Evolutionary conservation across 37 sponge, comb jelly and placozoan genomes (phyloP).

Genomic region (Ephydatia muelleri): DNA sequence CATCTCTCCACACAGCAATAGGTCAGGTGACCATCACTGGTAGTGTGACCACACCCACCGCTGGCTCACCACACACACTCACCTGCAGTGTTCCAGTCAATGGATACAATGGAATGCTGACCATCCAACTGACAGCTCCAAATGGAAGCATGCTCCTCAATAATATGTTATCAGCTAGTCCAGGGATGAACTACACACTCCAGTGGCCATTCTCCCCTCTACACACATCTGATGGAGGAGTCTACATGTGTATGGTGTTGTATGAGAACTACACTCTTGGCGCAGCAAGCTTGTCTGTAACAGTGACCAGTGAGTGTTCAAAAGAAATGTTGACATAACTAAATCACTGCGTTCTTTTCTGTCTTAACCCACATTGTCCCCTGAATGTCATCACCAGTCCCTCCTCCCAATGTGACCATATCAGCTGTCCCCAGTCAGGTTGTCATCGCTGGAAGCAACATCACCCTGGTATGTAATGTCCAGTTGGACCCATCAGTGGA

Average conservation of each 20-base stretch:
- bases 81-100: constrained; percentile 24
- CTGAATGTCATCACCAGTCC: too few species aligned
- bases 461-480: background rate
- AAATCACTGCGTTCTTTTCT: too few species aligned
- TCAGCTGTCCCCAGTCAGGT: background rate
- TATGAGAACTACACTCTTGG: background rate
- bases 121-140: constrained; percentile 16
- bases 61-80: constrained; percentile 38
- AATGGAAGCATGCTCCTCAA: background rate
- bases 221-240: constrained; percentile 35
- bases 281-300: background rate
- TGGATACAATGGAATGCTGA: background rate
- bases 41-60: background rate
- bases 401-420: background rate
- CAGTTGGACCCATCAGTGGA: background rate
- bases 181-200: background rate
- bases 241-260: constrained; percentile 24
- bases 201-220: constrained; percentile 21
- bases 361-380: background rate
- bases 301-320: background rate
- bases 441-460: background rate
- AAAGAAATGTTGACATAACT: too few species aligned
- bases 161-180: background rate
- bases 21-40: background rate
- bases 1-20: background rate